Percentiles rank a stretch among this genome's conserved stretches.
Conservation (phyloP, 2,113 vertebrate species). For the Chitala chitala region DNA sequence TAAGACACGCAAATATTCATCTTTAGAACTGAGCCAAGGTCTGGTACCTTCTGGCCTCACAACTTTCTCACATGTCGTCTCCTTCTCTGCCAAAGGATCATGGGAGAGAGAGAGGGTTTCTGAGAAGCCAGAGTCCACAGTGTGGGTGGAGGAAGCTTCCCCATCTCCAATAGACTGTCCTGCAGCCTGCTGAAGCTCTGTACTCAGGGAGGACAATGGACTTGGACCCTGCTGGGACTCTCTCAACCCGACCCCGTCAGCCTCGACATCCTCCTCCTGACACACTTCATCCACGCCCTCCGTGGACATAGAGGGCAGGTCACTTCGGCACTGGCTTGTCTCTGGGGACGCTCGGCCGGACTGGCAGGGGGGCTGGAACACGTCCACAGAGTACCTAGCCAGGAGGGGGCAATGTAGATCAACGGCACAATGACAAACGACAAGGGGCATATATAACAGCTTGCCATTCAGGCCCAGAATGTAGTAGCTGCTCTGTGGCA, state of each 20-base stretch:
- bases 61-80: conserved; percentile 77
- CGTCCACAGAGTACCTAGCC: conserved; percentile 85
- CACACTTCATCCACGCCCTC: conserved; percentile 47
- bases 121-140: conserved; percentile 74
- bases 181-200: conserved; percentile 36
- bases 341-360: conserved; percentile 81
- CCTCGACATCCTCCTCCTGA: conserved; percentile 26
- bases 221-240: conserved; percentile 40
- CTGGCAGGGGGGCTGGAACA: conserved; percentile 94
- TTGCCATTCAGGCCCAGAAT: neutral
- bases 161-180: conserved; percentile 50
- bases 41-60: conserved; percentile 85
- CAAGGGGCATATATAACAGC: neutral
- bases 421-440: neutral
- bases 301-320: conserved; percentile 51
- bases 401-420: neutral
- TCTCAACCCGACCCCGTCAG: conserved; percentile 3
- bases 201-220: conserved; percentile 31
- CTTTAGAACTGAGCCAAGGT: no score
- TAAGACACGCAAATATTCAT: no score
- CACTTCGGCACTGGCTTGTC: conserved; percentile 50
- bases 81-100: conserved; percentile 70
- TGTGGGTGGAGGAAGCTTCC: conserved; percentile 54
- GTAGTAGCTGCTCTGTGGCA: no score
- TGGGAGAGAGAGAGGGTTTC: conserved; percentile 63